Evolutionary conservation across 2,888 invertebrate species (phyloP), one percentile per base, ranked within the genome.

Genomic region (Mythimna impura): DNA sequence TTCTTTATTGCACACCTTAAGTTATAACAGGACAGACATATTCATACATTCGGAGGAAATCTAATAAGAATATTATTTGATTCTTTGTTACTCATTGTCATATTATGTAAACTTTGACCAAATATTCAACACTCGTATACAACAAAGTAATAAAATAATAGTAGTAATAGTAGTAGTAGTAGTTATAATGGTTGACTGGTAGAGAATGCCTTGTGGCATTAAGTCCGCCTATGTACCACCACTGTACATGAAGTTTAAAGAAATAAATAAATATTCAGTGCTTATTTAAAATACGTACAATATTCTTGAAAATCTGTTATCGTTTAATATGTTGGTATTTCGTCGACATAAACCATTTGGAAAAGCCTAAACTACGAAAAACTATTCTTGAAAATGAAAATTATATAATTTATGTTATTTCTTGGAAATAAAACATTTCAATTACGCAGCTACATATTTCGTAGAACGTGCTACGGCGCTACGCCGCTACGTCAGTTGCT

Each of bases 401-500:
- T 61, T 30, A 55, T 55, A 30, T 4, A 7, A 47, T 47, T 43
- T 43, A 6, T 40, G 40, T 47, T 47, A 20, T 62, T 30, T 62
- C 47, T 9, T 58, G 6, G 54, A 66, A 61, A 47, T 47, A 40
- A 60, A 34, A 61, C 47, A 10, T 30, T 54, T 76, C 22, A 55
- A 30, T 55, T 69, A 47, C 9, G 12, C 3, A 64, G 50, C 12
- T 70, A 40, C 61, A 22, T 17, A 40, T 40, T 47, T 54, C 58
- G 77, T 76, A 77, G 70, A 65, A 12, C 20, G 30, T 60, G 64
- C 58, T 76, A 52, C 52, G 43, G 17, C 20, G 43, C 63, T 63
- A 40, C 57, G 30, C 66, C 43, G 62, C 43, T 43, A 57, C 52
- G 60, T 43, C 36, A 40, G 10, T 58, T 22, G 61, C 76, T 69